Evolutionary conservation across 2,888 invertebrate genomes (phyloP), one percentile per base, ranked within the genome.

Genomic region (Cactoblastis cactorum): DNA sequence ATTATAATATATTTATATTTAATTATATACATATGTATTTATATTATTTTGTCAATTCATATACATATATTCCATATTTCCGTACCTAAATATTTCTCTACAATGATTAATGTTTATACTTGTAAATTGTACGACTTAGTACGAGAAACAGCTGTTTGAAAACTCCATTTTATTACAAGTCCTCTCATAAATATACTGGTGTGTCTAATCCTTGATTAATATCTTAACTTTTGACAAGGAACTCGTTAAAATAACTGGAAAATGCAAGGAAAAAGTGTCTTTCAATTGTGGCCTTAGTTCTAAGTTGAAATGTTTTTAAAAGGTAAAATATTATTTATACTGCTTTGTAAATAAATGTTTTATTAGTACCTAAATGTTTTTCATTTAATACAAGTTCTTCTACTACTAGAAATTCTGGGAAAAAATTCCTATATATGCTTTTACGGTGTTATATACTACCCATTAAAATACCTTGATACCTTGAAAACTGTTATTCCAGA

Each of bases 171-270:
- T 51, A 52, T 62, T 55, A 52, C 52, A 56, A 69, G 64, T 65
- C 62, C 22, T 19, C 45, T 59, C 75, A 76, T 80, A 79, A 80
- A 79, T 78, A 77, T 62, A 63, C 69, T 74, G 51, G 46, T 35
- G 28, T 77, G 74, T 80, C 80, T 62, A 74, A 57, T 61, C 63
- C 55, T 62, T 71, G 74, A 78, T 67, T 64, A 71, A 83, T 64
- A 62, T 68, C 52, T 45, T 52, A 74, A 75, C 61, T 76, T 74
- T 45, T n/a, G 11, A 33, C 33, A 33, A 33, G 12, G 2, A n/a
- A n/a, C 33, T 33, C 12, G n/a, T 11, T 33, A n/a, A 33, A 33
- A 33, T n/a, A n/a, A 3, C 33, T 33, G 1, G 33, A 33, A 33
- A 33, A 33, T 33, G 33, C 12, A 33, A 33, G 33, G 33, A 33